Base-by-base conservation (phyloP, 2,797 vertebrate species). In the Ispidina picta region DNA sequence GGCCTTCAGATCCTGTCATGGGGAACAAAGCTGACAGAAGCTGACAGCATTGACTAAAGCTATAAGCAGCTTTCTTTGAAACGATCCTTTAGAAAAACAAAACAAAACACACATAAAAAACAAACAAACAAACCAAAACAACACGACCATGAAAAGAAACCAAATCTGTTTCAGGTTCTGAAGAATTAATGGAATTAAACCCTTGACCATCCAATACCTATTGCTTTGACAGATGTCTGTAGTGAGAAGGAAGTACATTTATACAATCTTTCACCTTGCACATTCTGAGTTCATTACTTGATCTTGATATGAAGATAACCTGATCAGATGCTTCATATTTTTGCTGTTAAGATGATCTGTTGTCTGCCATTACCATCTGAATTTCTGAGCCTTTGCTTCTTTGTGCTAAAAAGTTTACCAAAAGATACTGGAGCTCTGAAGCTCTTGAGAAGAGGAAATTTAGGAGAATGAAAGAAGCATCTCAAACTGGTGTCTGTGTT, bases 21-120 rank as follows among this genome's bases (percentile, higher is more conserved):
- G 41, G 81, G 88, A 95, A 37, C 63, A 74, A 90, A 92, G 71
- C 52, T 83, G 92, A 87, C 46, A 91, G 93, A 82, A 88, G 54
- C 33, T 83, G 86, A 89, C 54, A 89, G 26, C 37, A 59, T 28
- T 92, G 88, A 88, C 39, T 81, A 86, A 96, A 71, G 74, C n/a
- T 62, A 37, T 90, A 60, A 74, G 62, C 20, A 60, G 76, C 49
- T 88, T 73, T 64, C 29, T 90, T 75, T 85, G 69, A 73, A 69
- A 88, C 20, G n/a, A 83, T 35, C 8, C 18, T 44, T 88, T 33
- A 80, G 88, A 85, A 73, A 94, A 86, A 17, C 54, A 35, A 4
- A 28, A 58, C 48, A 49, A 49, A 49, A 23, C 48, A 14, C 23
- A 15, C 48, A 26, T 15, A 49, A 23, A 49, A 12, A 5, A 10